phyloP scores from a whole-genome alignment of 2,888 invertebrate genomes.

The Clunio marinus region DNA sequence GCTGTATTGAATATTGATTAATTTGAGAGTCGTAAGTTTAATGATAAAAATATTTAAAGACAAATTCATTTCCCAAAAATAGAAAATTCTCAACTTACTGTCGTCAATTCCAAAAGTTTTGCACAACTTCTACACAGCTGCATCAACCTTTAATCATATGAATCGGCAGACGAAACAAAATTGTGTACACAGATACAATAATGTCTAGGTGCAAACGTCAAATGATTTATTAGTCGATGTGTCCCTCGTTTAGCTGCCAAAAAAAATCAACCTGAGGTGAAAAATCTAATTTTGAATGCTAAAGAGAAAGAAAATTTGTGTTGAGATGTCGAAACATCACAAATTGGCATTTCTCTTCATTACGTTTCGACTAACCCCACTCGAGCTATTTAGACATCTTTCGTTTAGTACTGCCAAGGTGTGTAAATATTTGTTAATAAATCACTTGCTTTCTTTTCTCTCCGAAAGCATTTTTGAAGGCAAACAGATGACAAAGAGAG shows the following conservation, averaged over 20 bases:
- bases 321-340: background rate
- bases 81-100: background rate
- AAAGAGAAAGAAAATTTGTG: background rate
- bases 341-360: background rate
- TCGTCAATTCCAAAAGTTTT: too few relatives aligned
- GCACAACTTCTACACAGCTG: background rate
- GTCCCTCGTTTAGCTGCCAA: slow-evolving; percentile 1
- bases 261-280: background rate
- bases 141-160: slow-evolving; percentile 20
- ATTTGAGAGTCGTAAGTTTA: background rate
- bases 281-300: background rate
- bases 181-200: background rate
- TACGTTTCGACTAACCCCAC: too few relatives aligned
- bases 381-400: too few relatives aligned
- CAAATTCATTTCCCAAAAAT: slow-evolving; percentile 6
- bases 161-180: too few relatives aligned
- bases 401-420: too few relatives aligned
- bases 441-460: background rate
- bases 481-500: too few relatives aligned
- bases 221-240: slow-evolving; percentile 11
- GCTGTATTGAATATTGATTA: background rate
- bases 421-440: slow-evolving; percentile 1
- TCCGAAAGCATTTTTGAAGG: too few relatives aligned
- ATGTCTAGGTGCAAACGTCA: background rate
- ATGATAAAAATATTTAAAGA: background rate